Base-by-base conservation (phyloP, 92 coral and sea anemone species). In the Epizoanthus rinbou region DNA sequence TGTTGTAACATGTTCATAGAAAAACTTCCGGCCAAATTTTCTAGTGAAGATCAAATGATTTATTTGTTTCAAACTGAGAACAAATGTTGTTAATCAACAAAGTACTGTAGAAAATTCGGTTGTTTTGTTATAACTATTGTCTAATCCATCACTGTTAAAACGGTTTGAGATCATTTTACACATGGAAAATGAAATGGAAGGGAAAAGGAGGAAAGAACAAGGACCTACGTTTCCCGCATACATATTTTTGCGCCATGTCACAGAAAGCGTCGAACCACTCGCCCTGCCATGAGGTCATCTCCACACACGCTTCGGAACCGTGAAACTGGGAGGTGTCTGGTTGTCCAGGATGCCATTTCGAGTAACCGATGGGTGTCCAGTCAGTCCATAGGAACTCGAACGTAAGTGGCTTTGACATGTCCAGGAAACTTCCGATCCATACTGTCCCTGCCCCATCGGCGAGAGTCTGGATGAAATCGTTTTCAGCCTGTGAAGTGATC, bases 371-470 rank as follows among this genome's bases (percentile, higher is more conserved):
- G 13, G 75, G 19, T 18, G 75, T 70, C 75, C 75, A 70, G 28
- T 70, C 75, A n/a, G 15, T 70, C 75, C 75, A 70, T 11, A 23
- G 56, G 57, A 70, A 70, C 0, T 45, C 56, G 22, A 7, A 70
- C 57, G 9, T 37, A 23, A 17, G 10, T 2, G 57, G 19, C 14
- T 70, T n/a, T 43, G 75, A 18, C 56, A 70, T 43, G 25, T 70
- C 75, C 8, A 70, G 54, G 75, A 70, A 41, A 23, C 75, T 16
- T 45, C 75, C 75, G 22, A 70, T 70, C 75, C 75, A 70, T 3
- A 70, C 25, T 6, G 25, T 18, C 13, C 56, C 58, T 7, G n/a
- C 9, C 14, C 75, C 57, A 41, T 25, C 23, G 4, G 18, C 18
- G 19, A 41, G 47, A 2, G 17, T 70, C 25, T 43, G 11, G 28